Percentiles rank a stretch among this genome's conserved stretches.
These are phyloP conservation scores for Aphelocoma californica DNA, from an alignment of 2,797 vertebrate genomes.

Conservation along the genomic window DNA sequence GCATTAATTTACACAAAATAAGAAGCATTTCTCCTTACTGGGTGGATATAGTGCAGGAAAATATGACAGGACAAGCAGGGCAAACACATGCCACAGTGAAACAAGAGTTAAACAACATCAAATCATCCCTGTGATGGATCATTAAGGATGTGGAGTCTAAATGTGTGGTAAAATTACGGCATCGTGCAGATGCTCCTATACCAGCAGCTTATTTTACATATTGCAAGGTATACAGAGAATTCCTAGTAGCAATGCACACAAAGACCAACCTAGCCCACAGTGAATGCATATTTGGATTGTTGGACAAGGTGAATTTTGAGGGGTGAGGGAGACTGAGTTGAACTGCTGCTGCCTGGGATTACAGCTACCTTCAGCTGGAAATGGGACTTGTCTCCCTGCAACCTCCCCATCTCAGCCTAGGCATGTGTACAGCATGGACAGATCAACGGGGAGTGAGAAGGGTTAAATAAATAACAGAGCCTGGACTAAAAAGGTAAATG, in stretches of 20 bases:
- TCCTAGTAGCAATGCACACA: background rate
- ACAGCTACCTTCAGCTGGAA: background rate
- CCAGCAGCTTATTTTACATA: constrained; percentile 28
- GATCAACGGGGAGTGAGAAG: background rate
- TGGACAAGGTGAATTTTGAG: background rate
- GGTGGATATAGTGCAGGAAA: constrained; percentile 5
- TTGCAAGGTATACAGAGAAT: background rate
- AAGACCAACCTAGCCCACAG: background rate
- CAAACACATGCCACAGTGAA: background rate
- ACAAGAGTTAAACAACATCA: constrained; percentile 68
- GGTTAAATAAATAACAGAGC: constrained; percentile 28
- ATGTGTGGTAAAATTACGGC: constrained; percentile 49
- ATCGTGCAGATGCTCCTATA: constrained; percentile 65
- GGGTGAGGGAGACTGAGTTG: background rate
- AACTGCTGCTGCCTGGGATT: background rate
- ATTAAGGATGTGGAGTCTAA: constrained; percentile 69
- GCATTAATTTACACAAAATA: constrained; percentile 53
- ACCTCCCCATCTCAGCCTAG: background rate
- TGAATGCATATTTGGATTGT: background rate
- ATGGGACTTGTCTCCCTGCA: fast-evolving
- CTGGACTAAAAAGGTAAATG: background rate
- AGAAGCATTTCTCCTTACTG: constrained; percentile 30
- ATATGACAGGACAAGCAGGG: background rate
- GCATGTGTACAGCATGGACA: background rate
- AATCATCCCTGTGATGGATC: constrained; percentile 70